Evolutionary conservation across 2,888 invertebrate species (phyloP), one percentile per base, ranked within the genome.

Genomic region (Anorthoa munda): DNA sequence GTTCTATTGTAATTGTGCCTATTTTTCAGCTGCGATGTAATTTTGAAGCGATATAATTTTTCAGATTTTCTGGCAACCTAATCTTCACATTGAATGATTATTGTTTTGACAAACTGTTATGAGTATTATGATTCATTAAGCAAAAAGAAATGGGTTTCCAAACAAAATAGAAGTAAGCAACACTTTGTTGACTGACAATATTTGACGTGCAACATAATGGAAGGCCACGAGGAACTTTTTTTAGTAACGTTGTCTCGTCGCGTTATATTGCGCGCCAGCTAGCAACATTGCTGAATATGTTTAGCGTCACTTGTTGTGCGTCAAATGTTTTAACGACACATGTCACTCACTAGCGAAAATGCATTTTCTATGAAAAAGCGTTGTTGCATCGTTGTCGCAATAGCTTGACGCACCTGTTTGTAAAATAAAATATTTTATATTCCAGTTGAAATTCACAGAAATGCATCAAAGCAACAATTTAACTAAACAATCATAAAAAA

Each of bases 401-500:
- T 39, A 1, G 1, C 9, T 39, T 39, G 39, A 9, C 51, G 12
- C 2, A 51, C 4, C n/a, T n/a, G n/a, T n/a, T 2, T n/a, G 51
- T n/a, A n/a, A n/a, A n/a, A 51, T 51, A 51, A 50, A 50, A 18
- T 18, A 50, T 50, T 9, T 51, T n/a, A 31, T 7, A 4, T 31
- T 21, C 15, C 2, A 46, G 51, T n/a, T 17, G 11, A 58, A 39
- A 71, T 70, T 23, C 13, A n/a, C 2, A 21, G 45, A 51, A 23
- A 46, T 23, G 17, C 31, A 55, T 23, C 17, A 18, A 31, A 58
- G 17, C 39, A 39, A 45, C 39, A n/a, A 17, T 46, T 50, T 13
- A 17, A 69, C 5, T 4, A 50, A 72, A 73, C 21, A 21, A 50
- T 51, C 23, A 45, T 26, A 63, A 48, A 74, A 45, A 48, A 59